Base-by-base conservation (phyloP, 2,797 vertebrate genomes). In the Pelodytes ibericus region DNA sequence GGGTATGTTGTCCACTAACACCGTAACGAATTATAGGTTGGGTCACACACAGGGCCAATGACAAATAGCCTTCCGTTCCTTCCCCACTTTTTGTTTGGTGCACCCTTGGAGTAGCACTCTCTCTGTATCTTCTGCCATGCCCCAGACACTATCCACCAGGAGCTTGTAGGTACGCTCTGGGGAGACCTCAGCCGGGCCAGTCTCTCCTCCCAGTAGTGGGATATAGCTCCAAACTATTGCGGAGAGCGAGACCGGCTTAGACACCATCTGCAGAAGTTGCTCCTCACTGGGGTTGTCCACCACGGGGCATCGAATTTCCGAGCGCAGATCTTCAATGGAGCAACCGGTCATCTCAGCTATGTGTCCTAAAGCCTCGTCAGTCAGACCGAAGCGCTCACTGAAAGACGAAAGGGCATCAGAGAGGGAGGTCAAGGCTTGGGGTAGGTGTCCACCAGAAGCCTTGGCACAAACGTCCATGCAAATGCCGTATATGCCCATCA, bases 121-220 rank as follows among this genome's bases (percentile, higher is more conserved):
- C 60, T 81, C 74, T 0, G 82, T 77, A n/a, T 83, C 80, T 3
- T 73, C 74, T 0, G 79, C 72, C 56, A 83, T 74, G 5, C 79
- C 82, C 24, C 70, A 29, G 0, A 80, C 74, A 0, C 41, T 77
- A 49, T 49, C 68, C 6, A 60, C 63, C 56, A 83, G 15, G 24
- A 73, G 49, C 3, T 29, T n/a, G 13, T 83, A 81, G 3, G 68
- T 63, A 13, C 72, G 66, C 20, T 77, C 79, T 8, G 75, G 16
- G 27, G 74, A 78, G 20, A 83, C 59, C 18, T 27, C 30, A 0
- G 74, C 25, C 26, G 71, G 60, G 7, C 15, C 4, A 1, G 61
- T 41, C 7, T 60, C 57, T 8, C 30, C 27, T n/a, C 9, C 56
- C 1, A 65, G 51, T 61, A 53, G 73, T 0, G 79, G 81, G 39